Evolutionary conservation across 2,888 invertebrate species (phyloP), one percentile per base, ranked within the genome.

Genomic region (Rhyacophila evoluta): DNA sequence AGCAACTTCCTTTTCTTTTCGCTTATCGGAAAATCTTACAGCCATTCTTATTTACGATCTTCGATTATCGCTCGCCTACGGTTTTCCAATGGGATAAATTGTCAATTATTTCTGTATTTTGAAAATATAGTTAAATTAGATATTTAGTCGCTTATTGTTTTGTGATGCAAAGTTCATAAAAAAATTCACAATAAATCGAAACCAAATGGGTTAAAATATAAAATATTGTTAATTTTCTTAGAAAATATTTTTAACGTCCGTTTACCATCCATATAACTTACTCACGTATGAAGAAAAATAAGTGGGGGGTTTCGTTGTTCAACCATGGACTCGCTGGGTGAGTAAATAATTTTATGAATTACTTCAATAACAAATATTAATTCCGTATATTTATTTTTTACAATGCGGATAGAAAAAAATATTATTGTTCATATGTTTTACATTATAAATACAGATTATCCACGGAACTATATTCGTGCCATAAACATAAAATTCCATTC

Each of bases 21-120:
- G 8, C 19, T 55, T 55, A 55, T 55, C 55, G 55, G 55, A 55
- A 55, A 19, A 55, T 55, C 19, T 55, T 8, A 55, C 19, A 33
- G 6, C 19, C 19, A 19, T 10, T 25, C 6, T 55, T 19, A 55
- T 55, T 19, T 25, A 25, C 55, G 4, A 39, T n/a, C 29, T 33
- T 33, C 55, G 25, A 25, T 19, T 25, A 55, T 25, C 55, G 55
- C 55, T 55, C 19, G 15, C 10, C 10, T 55, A 25, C 55, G 55
- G 55, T 25, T 19, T 3, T 74, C 28, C 36, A 75, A 75, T 75
- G 75, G 75, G 75, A 75, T 75, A 75, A 70, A 29, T 55, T 8
- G 15, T 55, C 19, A 15, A 19, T 55, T 55, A 10, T 19, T 55
- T 25, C 19, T 25, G 19, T 6, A 55, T 6, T 55, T 55, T 55